phyloP scores from a whole-genome alignment of 2,113 vertebrate species.

The Chloroceryle aenea region DNA sequence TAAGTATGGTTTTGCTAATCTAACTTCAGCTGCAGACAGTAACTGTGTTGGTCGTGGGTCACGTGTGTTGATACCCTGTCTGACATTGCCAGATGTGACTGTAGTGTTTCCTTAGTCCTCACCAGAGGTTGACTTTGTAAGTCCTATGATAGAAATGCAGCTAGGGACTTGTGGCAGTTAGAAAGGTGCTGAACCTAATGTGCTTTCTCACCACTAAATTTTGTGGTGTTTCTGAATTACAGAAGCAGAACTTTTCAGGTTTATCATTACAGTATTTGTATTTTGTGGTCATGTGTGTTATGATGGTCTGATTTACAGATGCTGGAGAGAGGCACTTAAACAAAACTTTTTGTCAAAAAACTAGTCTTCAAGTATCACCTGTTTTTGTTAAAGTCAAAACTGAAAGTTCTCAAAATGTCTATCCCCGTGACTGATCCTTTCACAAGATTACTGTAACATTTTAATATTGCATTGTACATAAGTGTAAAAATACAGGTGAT shows the following conservation, averaged over 20 bases:
- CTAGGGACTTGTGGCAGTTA: not conserved
- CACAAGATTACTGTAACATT: not conserved
- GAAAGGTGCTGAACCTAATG: not conserved
- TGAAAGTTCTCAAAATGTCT: not conserved
- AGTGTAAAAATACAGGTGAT: not conserved
- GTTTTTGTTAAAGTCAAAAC: not conserved
- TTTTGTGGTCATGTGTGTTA: rapidly evolving
- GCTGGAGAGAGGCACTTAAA: not conserved
- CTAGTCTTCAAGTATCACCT: not conserved
- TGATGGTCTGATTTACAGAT: not conserved
- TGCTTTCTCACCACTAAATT: not conserved
- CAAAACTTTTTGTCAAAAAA: not conserved
- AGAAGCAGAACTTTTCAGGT: not conserved
- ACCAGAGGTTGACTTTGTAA: rapidly evolving
- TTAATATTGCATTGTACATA: not conserved
- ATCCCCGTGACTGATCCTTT: not conserved
- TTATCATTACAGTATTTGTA: not conserved
- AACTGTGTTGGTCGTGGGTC: rapidly evolving
- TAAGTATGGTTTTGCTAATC: not conserved
- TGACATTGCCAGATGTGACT: rapidly evolving
- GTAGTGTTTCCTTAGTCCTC: not conserved
- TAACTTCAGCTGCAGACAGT: not conserved
- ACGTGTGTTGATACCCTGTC: not conserved
- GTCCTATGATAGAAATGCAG: not conserved
- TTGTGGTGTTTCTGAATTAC: not conserved